These are phyloP conservation scores for Erythrocebus patas DNA, from an alignment of 2,113 vertebrate genomes.

Conservation along the genomic window DNA sequence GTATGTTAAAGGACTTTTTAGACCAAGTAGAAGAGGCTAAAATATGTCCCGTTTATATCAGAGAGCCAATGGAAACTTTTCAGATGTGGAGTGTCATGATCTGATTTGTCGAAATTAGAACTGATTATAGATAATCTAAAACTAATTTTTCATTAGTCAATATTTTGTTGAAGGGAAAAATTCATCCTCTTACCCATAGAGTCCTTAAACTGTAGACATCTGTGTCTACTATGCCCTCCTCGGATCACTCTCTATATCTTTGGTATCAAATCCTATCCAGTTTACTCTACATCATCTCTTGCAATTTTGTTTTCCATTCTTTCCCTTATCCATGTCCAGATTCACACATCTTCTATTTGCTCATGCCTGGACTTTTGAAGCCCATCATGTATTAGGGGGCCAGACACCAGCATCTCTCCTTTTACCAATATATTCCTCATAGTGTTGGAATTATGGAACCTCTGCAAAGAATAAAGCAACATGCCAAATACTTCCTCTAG, in stretches of 20 bases:
- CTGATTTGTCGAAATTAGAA: neutral
- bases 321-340: neutral
- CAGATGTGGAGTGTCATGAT: neutral
- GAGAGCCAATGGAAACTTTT: neutral
- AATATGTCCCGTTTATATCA: neutral
- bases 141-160: neutral
- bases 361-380: neutral
- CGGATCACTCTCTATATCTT: neutral
- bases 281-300: neutral
- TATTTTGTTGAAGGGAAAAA: neutral
- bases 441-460: neutral
- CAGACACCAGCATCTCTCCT: neutral
- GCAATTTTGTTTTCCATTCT: neutral
- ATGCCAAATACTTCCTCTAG: neutral
- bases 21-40: neutral
- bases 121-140: neutral
- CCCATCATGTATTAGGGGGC: neutral
- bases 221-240: neutral
- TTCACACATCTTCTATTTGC: neutral
- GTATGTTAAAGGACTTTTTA: neutral
- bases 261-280: neutral
- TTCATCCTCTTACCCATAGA: neutral
- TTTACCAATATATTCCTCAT: neutral
- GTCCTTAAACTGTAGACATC: neutral
- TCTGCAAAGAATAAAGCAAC: constrained; percentile 9